Conservation (phyloP, 1,140 invertebrate genomes). For the Liolophura sinensis region DNA sequence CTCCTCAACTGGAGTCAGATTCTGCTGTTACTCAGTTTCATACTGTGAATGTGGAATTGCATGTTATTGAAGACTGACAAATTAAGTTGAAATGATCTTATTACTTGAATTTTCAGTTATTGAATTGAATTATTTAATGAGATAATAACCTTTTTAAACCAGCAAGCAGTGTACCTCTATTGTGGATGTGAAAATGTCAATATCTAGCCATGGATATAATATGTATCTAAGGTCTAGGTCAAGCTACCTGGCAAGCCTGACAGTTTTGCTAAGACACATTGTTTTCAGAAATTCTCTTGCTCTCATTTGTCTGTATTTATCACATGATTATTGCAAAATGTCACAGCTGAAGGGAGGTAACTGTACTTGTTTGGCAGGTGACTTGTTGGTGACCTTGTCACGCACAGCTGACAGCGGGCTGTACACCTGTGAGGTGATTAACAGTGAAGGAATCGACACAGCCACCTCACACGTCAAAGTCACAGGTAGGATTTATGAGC, state of each 20-base stretch:
- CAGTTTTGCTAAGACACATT: neutral
- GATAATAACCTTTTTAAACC: too few species aligned
- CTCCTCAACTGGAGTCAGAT: too few species aligned
- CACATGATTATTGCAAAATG: neutral
- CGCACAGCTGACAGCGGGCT: slow-evolving; percentile 44
- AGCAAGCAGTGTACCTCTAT: neutral
- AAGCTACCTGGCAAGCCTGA: neutral
- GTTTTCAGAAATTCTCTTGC: neutral
- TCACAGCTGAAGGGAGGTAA: too few species aligned
- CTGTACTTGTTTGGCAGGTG: slow-evolving; percentile 25
- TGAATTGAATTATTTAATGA: too few species aligned
- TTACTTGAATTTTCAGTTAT: too few species aligned
- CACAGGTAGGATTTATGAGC: slow-evolving; percentile 30
- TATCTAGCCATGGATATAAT: neutral
- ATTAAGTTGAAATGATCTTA: too few species aligned
- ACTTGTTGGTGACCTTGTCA: slow-evolving; percentile 48
- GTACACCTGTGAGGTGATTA: slow-evolving; percentile 55
- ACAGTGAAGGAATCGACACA: slow-evolving; percentile 50
- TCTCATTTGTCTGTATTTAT: neutral
- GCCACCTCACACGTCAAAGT: slow-evolving; percentile 50
- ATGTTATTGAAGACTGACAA: too few species aligned
- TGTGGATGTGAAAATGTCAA: too few species aligned
- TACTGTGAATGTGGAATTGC: too few species aligned
- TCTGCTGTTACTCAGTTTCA: too few species aligned
- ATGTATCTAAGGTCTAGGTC: neutral